A percentile compares a stretch with the other conserved stretches of the same genome.
Evolutionary conservation across 1,140 invertebrate species (phyloP).

Genomic region (Thereuonema tuberculata): DNA sequence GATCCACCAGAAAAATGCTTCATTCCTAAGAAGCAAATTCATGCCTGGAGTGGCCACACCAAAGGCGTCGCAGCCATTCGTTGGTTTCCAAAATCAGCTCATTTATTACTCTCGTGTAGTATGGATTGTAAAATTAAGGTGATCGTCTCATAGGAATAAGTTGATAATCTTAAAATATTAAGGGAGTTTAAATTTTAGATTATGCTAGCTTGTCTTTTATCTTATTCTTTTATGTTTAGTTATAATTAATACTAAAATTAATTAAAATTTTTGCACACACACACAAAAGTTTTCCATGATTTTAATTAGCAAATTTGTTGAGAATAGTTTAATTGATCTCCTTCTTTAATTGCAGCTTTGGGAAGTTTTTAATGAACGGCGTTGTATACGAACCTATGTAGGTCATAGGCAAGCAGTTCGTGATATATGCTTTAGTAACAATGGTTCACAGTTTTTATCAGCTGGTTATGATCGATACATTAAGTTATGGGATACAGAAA

Average conservation of each 20-base stretch:
- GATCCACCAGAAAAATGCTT: slow-evolving; percentile 90
- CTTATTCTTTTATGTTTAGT: no score
- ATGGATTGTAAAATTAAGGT: slow-evolving; percentile 96
- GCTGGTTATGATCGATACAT: slow-evolving; percentile 85
- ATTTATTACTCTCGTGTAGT: slow-evolving; percentile 84
- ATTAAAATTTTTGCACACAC: no score
- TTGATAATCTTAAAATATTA: no score
- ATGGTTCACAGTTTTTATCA: slow-evolving; percentile 82
- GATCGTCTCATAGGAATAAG: no score
- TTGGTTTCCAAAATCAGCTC: slow-evolving; percentile 90
- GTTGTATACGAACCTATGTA: slow-evolving; percentile 88
- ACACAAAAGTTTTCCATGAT: no score
- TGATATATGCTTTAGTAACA: slow-evolving; percentile 92
- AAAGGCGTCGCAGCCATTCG: slow-evolving; percentile 93
- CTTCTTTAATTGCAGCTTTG: slow-evolving; percentile 65
- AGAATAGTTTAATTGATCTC: no score
- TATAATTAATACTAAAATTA: no score
- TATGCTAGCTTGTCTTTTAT: no score
- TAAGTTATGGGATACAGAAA: slow-evolving; percentile 99
- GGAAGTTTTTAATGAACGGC: slow-evolving; percentile 93
- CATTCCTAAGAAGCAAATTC: slow-evolving; percentile 89
- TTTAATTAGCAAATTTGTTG: no score
- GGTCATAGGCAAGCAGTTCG: slow-evolving; percentile 94
- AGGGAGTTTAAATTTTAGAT: no score
- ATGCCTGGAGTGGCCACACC: slow-evolving; percentile 93